Evolutionary conservation across 2,888 invertebrate genomes (phyloP).

Genomic region (Deilephila porcellus): DNA sequence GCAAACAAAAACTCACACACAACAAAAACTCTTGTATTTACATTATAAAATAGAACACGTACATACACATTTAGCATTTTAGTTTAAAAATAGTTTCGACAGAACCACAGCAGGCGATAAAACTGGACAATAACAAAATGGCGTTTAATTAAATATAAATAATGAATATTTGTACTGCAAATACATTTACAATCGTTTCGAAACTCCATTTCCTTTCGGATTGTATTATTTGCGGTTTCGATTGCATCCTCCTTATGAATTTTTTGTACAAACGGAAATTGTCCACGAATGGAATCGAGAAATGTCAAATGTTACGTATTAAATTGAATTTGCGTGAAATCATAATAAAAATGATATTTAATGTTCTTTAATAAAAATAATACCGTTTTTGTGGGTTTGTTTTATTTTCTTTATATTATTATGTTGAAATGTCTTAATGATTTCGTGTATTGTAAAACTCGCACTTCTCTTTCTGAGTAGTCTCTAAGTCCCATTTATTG

Average conservation of each 20-base stretch:
- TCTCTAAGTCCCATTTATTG: too few relatives aligned
- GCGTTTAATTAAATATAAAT: conserved; percentile 4
- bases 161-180: neutral
- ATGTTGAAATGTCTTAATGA: too few relatives aligned
- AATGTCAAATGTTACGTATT: neutral
- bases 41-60: too few relatives aligned
- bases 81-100: too few relatives aligned
- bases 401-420: neutral
- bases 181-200: conserved; percentile 1
- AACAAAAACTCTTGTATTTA: too few relatives aligned
- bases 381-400: neutral
- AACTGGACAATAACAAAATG: neutral
- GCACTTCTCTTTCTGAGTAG: too few relatives aligned
- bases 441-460: too few relatives aligned
- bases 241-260: neutral
- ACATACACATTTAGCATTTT: too few relatives aligned
- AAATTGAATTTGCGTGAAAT: conserved; percentile 4
- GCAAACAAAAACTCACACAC: too few relatives aligned
- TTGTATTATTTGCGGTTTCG: conserved; percentile 5
- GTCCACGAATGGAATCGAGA: neutral
- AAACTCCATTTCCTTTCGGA: conserved; percentile 9
- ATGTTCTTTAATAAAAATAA: neutral
- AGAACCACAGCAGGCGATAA: neutral
- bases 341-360: neutral
- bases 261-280: conserved; percentile 1